Conservation (phyloP, 1,140 invertebrate species). For the Cydia strobilella region DNA sequence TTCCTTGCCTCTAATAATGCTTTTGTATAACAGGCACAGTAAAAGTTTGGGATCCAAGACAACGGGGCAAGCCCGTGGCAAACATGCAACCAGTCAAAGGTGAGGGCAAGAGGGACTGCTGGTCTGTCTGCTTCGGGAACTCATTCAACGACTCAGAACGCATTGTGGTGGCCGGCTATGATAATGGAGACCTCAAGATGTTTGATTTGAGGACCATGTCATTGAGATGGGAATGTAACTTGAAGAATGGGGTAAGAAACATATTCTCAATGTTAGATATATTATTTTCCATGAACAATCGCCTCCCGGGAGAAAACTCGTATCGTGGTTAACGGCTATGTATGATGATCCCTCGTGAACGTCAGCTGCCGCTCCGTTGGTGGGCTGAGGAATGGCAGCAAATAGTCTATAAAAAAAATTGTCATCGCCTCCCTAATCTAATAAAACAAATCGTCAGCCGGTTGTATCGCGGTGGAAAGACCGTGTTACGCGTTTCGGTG, state of each 20-base stretch:
- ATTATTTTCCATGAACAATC: too few relatives aligned
- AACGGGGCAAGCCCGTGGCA: constrained; percentile 93
- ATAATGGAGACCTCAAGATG: constrained; percentile 98
- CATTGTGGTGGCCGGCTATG: constrained; percentile 94
- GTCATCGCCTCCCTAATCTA: too few relatives aligned
- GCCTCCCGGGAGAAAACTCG: too few relatives aligned
- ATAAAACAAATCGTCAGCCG: too few relatives aligned
- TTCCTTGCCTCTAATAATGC: neutral
- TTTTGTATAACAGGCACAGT: constrained; percentile 84
- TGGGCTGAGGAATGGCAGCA: too few relatives aligned
- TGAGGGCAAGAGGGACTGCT: constrained; percentile 88
- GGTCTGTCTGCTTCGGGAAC: constrained; percentile 93
- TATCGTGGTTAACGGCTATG: too few relatives aligned
- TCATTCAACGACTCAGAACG: constrained; percentile 92
- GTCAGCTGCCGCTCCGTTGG: too few relatives aligned
- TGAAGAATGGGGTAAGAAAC: constrained; percentile 92
- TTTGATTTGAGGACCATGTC: constrained; percentile 94
- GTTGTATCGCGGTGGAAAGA: too few relatives aligned
- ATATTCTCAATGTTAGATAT: neutral
- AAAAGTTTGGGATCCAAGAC: constrained; percentile 97
- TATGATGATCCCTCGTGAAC: too few relatives aligned
- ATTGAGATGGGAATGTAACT: constrained; percentile 93
- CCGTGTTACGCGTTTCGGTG: too few relatives aligned
- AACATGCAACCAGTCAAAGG: constrained; percentile 87
- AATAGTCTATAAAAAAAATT: too few relatives aligned